Base-by-base conservation (phyloP, 2,113 vertebrate genomes). In the Saguinus midas region DNA sequence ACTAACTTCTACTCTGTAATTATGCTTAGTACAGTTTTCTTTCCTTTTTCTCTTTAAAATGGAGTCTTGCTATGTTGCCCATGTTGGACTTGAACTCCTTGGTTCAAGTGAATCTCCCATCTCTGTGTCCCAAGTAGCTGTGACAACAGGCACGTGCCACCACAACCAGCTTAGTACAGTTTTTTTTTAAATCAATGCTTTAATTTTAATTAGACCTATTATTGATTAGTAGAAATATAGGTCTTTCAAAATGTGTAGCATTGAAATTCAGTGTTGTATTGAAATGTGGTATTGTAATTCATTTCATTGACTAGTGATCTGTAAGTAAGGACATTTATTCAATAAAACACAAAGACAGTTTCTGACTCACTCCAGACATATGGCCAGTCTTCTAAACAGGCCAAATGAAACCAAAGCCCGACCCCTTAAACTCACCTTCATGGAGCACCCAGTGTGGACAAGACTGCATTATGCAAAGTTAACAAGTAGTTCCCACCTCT, bases 151-250 rank as follows among this genome's bases (percentile, higher is more conserved):
- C 23, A 11, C 1, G 8, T 45, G 40, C 40, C 43, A 76, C 1
- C 27, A 43, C 25, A 29, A 25, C 14, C 16, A 23, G 21, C 87
- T 81, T 64, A 52, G 80, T 58, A 58, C 0, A 13, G 75, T n/a
- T 73, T 72, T 14, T 50, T 50, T 50, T 70, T 23, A 3, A 58
- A 9, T 72, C 61, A 35, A 10, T 78, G 25, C 52, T 87, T 81
- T 92, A 83, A 81, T 81, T 81, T 97, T 90, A 32, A 68, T 87
- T 45, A 27, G 37, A 8, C 52, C n/a, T 73, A 10, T 70, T 66
- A 64, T 21, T 58, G 68, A 86, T 85, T n/a, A 64, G 23, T 57
- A 91, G 78, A 91, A 75, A 61, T 52, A 16, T 37, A 9, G 21
- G 4, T 14, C 45, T 66, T 82, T 89, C 37, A 58, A 83, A 73